Conservation (phyloP, 2,888 invertebrate genomes). For the Erpobdella octoculata region DNA sequence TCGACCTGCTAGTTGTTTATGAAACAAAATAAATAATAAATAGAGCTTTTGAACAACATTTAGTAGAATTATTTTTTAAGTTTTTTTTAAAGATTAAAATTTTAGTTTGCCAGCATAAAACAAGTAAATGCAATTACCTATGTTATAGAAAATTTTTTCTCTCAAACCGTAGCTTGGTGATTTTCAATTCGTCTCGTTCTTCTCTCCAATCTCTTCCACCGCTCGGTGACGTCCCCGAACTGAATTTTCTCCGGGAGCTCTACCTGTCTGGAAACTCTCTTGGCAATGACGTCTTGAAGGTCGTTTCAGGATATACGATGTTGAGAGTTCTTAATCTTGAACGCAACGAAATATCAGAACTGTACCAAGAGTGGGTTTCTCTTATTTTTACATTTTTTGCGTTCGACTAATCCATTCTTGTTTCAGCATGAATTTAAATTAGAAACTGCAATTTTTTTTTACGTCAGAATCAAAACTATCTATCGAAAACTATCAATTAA, state of each 20-base stretch:
- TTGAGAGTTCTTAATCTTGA: constrained; percentile 52
- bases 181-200: constrained; percentile 52
- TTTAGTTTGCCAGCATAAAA: no score
- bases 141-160: background rate
- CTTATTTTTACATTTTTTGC: background rate
- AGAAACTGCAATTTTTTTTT: background rate
- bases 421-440: background rate
- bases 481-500: background rate
- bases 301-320: constrained; percentile 47
- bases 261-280: constrained; percentile 51
- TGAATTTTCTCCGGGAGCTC: constrained; percentile 51
- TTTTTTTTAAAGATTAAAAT: no score
- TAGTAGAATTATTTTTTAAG: no score
- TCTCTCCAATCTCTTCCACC: constrained; percentile 46
- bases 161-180: constrained; percentile 51
- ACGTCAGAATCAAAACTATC: no score
- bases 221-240: constrained; percentile 46
- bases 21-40: no score
- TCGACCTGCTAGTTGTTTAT: no score
- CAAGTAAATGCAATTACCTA: background rate
- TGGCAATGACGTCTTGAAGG: constrained; percentile 46
- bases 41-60: no score
- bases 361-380: constrained; percentile 50
- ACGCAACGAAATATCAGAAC: constrained; percentile 50
- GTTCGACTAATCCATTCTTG: background rate